Base-by-base conservation (phyloP, 2,888 invertebrate genomes). In the Drosophila histrio region DNA sequence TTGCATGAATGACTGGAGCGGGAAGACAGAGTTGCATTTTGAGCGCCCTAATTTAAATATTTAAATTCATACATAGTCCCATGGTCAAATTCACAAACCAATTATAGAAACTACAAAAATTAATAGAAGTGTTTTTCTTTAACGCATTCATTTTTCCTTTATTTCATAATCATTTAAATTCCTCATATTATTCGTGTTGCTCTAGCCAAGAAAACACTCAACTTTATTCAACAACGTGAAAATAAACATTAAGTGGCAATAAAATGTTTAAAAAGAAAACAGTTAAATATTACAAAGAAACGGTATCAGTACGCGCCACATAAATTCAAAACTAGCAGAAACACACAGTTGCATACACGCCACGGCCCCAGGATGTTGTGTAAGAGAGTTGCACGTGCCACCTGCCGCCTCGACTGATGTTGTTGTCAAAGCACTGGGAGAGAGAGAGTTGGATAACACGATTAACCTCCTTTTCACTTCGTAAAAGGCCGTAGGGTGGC, bases 251-350 rank as follows among this genome's bases (percentile, higher is more conserved):
- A 69, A 73, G 87, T 82, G 87, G 84, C 82, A 77, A 36, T 62
- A 50, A 59, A 57, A 46, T 44, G 32, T 57, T 56, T n/a, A n/a
- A n/a, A n/a, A 53, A 34, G 58, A 69, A 70, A 60, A 57, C 13
- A 49, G 30, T 53, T 28, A 57, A 70, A 68, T 54, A 76, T 65
- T 72, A 59, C 58, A 80, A 66, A 32, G 57, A 79, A 62, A 57
- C 38, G 32, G 59, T 78, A 69, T 87, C 82, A 83, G 82, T 83
- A 73, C 87, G 64, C 47, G 87, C 82, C 82, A 87, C 82, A 77
- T 75, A 50, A 80, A 69, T 49, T 67, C 19, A 67, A 71, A 72
- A 52, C 6, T 11, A 57, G 28, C 52, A 52, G 26, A 52, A 52
- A 57, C 32, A 47, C 64, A 49, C 44, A 44, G 13, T 28, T 11